Conservation (phyloP, 2,113 vertebrate species). For the Fukomys damarensis region DNA sequence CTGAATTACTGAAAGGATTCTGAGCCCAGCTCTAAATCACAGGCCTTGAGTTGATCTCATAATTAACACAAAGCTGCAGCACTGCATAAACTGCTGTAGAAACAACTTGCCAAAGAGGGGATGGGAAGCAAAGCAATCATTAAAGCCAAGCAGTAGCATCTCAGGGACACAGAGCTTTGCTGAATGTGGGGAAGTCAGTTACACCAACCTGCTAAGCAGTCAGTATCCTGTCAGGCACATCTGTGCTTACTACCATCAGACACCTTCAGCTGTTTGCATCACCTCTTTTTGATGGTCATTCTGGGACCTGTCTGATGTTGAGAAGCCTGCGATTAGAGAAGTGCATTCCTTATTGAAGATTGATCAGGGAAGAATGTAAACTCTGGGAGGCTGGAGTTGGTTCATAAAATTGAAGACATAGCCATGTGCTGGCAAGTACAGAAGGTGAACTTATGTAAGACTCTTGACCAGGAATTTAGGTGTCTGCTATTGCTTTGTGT, state of each 20-base stretch:
- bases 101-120: neutral
- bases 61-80: slow-evolving; percentile 17
- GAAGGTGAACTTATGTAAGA: slow-evolving; percentile 64
- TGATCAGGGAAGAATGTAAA: slow-evolving; percentile 62
- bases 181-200: neutral
- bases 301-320: slow-evolving; percentile 43
- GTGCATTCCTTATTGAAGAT: slow-evolving; percentile 44
- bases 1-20: slow-evolving; percentile 52
- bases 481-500: slow-evolving; percentile 40
- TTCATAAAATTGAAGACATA: slow-evolving; percentile 60
- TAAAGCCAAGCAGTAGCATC: neutral
- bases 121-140: neutral
- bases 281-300: slow-evolving; percentile 27
- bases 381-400: neutral
- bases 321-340: slow-evolving; percentile 57
- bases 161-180: neutral
- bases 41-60: slow-evolving; percentile 20
- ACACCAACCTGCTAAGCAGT: slow-evolving; percentile 60
- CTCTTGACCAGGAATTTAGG: slow-evolving; percentile 55
- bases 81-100: neutral
- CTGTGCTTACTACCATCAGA: slow-evolving; percentile 67
- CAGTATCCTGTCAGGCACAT: slow-evolving; percentile 68
- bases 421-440: slow-evolving; percentile 1
- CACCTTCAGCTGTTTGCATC: slow-evolving; percentile 38
- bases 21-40: neutral